Percentiles rank a stretch among this genome's conserved stretches.
phyloP scores from a whole-genome alignment of 1,140 invertebrate species.

The Lasaia peninsularis region DNA sequence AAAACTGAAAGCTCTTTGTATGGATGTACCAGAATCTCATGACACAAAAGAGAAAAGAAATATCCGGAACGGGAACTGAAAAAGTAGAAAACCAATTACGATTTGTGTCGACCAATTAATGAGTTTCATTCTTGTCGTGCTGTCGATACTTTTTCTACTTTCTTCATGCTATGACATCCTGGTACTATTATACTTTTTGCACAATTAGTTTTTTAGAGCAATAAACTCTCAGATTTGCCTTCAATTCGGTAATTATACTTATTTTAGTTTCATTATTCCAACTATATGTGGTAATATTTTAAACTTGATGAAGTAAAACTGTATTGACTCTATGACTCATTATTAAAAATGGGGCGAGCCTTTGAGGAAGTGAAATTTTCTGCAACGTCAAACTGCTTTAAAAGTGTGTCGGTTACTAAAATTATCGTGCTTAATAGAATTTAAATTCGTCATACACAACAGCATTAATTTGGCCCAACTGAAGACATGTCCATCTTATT shows the following conservation, averaged over 20 bases:
- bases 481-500: not conserved
- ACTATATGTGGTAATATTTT: not conserved
- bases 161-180: too few relatives aligned
- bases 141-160: too few relatives aligned
- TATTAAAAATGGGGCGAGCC: not conserved
- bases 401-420: conserved; percentile 1
- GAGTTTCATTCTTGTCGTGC: too few relatives aligned
- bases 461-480: not conserved
- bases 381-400: not conserved
- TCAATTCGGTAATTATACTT: not conserved
- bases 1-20: conserved; percentile 21
- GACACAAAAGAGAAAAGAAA: too few relatives aligned
- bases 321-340: conserved; percentile 1
- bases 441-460: conserved; percentile 4
- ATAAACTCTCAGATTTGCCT: not conserved
- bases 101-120: too few relatives aligned
- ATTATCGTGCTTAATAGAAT: conserved; percentile 2
- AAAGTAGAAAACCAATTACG: too few relatives aligned
- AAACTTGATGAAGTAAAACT: not conserved
- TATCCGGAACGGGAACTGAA: too few relatives aligned
- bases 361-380: not conserved
- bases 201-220: not conserved
- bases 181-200: too few relatives aligned
- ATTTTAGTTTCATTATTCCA: not conserved
- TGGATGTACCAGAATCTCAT: too few relatives aligned